Evolutionary conservation across 2,113 vertebrate species (phyloP), one percentile per base, ranked within the genome.

Genomic region (Tachysurus vachellii): DNA sequence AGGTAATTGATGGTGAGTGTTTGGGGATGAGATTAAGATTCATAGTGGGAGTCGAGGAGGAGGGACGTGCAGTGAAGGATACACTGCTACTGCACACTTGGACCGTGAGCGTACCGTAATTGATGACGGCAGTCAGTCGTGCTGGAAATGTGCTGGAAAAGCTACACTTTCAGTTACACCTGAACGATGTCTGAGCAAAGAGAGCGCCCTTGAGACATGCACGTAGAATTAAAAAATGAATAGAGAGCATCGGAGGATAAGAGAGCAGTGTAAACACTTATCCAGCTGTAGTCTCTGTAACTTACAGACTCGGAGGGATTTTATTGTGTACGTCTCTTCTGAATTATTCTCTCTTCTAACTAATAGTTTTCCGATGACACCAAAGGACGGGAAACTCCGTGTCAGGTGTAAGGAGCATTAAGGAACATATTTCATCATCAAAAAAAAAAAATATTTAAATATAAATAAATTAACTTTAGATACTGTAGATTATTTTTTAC

Each of bases 1-100:
- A 80, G 77, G 94, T 94, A 95, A 96, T 95, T 95, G 93, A 95
- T 94, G 93, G 92, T 92, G 91, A 93, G 92, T 93, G 91, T 94
- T 94, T 92, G 91, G 91, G 89, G 92, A 93, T 87, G 66, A 93
- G 92, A 96, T 94, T 94, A 95, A 95, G 93, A 95, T 95, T 94
- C 94, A 96, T 96, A 88, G 91, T 83, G 80, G 54, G 84, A 89
- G 89, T 92, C 89, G 89, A 90, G 90, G 89, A 82, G 85, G 85
- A 88, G 93, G 90, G 88, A 91, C 64, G 75, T n/a, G 61, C 84
- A 59, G 80, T 94, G 93, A 94, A 93, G 90, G 91, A 94, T 93
- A 91, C 89, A 73, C 91, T 57, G 87, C n/a, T 57, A 87, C n/a
- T 11, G 88, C 90, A 92, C 88, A 88, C 85, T 91, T 90, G 87